These are phyloP conservation scores for Drosophila incognita DNA, from an alignment of 2,888 invertebrate genomes.

Conservation along the genomic window DNA sequence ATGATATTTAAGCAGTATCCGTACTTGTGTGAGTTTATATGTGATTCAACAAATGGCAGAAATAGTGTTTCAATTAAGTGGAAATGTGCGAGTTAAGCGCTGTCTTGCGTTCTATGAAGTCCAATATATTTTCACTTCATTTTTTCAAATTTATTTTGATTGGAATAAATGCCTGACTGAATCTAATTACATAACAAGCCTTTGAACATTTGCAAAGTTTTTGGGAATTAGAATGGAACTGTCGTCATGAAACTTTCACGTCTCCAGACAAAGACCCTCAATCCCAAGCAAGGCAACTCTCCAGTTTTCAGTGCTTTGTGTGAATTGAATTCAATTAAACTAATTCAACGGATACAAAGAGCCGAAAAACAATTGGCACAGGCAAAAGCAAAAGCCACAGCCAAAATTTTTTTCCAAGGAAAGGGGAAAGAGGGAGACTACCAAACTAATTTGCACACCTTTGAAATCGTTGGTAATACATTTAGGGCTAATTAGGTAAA, in stretches of 20 bases:
- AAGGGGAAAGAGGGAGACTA: conserved; percentile 1
- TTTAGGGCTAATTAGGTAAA: conserved; percentile 54
- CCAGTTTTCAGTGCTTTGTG: background rate
- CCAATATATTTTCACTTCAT: background rate
- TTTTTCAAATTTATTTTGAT: background rate
- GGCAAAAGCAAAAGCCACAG: conserved; percentile 1
- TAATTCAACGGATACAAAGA: conserved; percentile 20
- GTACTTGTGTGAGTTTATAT: background rate
- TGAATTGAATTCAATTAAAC: conserved; percentile 26
- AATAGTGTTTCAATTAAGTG: background rate
- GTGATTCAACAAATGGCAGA: background rate
- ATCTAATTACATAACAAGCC: conserved; percentile 61
- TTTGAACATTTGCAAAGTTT: conserved; percentile 13
- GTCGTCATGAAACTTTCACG: background rate
- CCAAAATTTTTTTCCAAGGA: background rate
- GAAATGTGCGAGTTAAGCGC: background rate
- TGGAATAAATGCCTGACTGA: conserved; percentile 4
- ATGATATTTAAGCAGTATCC: background rate
- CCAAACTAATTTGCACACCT: conserved; percentile 61
- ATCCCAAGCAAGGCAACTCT: background rate
- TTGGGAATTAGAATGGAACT: conserved; percentile 9
- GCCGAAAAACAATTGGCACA: conserved; percentile 10
- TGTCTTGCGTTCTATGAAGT: background rate
- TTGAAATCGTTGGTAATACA: conserved; percentile 40
- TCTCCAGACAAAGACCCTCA: background rate